Evolutionary conservation across 2,888 invertebrate species (phyloP).

Genomic region (Meta bourneti): DNA sequence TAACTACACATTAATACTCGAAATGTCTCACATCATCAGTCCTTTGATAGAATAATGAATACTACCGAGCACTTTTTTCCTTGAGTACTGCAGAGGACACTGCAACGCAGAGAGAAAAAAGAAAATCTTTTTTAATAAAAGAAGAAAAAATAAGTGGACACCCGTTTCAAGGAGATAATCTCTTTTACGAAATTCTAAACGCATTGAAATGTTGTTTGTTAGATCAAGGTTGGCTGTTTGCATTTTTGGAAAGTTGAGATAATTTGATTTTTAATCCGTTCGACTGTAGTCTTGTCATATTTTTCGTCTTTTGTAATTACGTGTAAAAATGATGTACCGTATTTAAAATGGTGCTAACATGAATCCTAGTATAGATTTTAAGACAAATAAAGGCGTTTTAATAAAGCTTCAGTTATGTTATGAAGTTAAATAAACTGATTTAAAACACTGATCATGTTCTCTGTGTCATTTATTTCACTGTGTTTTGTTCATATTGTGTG

Average conservation of each 20-base stretch:
- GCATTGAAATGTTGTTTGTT: constrained; percentile 43
- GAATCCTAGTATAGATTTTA: constrained; percentile 76
- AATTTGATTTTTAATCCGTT: constrained; percentile 70
- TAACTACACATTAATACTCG: constrained; percentile 42
- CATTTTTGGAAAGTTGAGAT: constrained; percentile 53
- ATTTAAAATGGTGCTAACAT: constrained; percentile 75
- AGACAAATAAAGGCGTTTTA: constrained; percentile 70
- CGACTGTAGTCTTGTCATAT: constrained; percentile 68
- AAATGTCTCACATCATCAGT: constrained; percentile 73
- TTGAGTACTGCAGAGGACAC: background rate
- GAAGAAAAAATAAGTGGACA: constrained; percentile 34
- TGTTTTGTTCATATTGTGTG: background rate
- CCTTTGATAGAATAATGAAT: constrained; percentile 27
- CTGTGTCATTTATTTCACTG: constrained; percentile 8
- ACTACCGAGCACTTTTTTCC: constrained; percentile 15
- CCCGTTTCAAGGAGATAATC: constrained; percentile 33
- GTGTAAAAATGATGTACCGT: constrained; percentile 72
- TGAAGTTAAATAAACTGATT: constrained; percentile 76
- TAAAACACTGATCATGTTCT: constrained; percentile 63
- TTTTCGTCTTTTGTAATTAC: constrained; percentile 75
- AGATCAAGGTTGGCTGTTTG: constrained; percentile 61
- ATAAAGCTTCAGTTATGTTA: constrained; percentile 75
- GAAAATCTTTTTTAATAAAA: constrained; percentile 40
- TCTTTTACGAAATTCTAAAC: constrained; percentile 40
- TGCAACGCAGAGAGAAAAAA: background rate